Evolutionary conservation across 2,888 invertebrate genomes (phyloP).

Genomic region (Ochropleura leucogaster): DNA sequence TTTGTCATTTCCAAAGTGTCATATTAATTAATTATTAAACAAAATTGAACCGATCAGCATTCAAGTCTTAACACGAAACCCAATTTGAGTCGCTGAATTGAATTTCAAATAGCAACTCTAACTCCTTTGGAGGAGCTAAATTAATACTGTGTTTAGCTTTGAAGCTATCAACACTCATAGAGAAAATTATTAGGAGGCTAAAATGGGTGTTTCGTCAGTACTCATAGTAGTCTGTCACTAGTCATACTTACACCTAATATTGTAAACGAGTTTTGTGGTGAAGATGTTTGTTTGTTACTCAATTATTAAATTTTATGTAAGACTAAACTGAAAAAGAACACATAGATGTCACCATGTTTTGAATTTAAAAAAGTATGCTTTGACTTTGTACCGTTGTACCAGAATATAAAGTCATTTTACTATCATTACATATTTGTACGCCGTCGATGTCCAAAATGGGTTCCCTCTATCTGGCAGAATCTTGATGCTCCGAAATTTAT

Average conservation of each 20-base stretch:
- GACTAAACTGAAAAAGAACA: neutral
- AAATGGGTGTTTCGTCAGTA: constrained; percentile 57
- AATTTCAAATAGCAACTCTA: constrained; percentile 73
- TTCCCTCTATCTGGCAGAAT: no score
- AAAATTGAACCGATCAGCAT: constrained; percentile 68
- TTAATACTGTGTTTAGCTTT: constrained; percentile 69
- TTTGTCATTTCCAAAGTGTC: constrained; percentile 20
- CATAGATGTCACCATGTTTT: neutral
- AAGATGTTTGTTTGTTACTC: neutral
- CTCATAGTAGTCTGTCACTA: no score
- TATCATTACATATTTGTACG: no score
- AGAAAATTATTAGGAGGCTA: constrained; percentile 59
- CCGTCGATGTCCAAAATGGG: no score
- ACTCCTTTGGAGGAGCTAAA: constrained; percentile 62
- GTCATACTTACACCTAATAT: neutral
- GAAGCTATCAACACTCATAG: constrained; percentile 46
- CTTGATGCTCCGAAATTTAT: no score
- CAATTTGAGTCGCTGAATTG: constrained; percentile 71
- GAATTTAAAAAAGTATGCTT: neutral
- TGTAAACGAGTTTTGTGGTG: neutral
- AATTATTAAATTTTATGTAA: no score
- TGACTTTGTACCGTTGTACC: no score
- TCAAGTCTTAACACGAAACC: constrained; percentile 67
- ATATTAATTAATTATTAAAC: constrained; percentile 57
- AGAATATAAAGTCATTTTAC: neutral